Evolutionary conservation across 2,113 vertebrate genomes (phyloP).

Genomic region (Chloroceryle aenea): DNA sequence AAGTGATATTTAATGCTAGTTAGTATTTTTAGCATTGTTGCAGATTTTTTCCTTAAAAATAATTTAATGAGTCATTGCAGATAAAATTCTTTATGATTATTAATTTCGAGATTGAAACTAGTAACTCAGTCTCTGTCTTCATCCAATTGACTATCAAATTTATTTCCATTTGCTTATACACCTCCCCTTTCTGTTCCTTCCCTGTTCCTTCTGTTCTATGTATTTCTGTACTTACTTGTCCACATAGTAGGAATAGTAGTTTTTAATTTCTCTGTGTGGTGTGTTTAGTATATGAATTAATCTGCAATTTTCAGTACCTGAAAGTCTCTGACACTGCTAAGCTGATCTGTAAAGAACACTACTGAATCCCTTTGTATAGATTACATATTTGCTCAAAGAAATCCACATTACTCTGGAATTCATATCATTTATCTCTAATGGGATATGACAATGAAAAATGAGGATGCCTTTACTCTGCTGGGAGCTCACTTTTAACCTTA

Average conservation of each 20-base stretch:
- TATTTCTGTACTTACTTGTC: neutral
- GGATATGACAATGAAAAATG: slow-evolving; percentile 17
- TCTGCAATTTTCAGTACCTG: neutral
- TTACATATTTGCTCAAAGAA: neutral
- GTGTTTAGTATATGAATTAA: neutral
- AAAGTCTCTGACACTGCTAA: neutral
- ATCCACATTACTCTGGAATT: neutral
- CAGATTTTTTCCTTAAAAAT: neutral
- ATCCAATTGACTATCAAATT: neutral
- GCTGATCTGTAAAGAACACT: neutral
- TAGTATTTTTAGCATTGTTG: neutral
- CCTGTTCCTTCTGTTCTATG: neutral
- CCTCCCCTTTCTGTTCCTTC: neutral
- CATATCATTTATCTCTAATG: neutral
- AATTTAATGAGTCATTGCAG: neutral
- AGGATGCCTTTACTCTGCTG: neutral
- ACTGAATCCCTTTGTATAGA: neutral
- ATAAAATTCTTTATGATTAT: neutral
- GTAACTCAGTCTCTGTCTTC: neutral
- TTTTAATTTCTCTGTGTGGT: neutral
- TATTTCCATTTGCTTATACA: neutral
- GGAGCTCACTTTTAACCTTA: neutral
- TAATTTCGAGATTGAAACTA: neutral
- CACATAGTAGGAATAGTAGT: neutral
- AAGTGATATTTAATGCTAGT: neutral